Evolutionary conservation across 2,888 invertebrate genomes (phyloP).

Genomic region (Anorthoa munda): DNA sequence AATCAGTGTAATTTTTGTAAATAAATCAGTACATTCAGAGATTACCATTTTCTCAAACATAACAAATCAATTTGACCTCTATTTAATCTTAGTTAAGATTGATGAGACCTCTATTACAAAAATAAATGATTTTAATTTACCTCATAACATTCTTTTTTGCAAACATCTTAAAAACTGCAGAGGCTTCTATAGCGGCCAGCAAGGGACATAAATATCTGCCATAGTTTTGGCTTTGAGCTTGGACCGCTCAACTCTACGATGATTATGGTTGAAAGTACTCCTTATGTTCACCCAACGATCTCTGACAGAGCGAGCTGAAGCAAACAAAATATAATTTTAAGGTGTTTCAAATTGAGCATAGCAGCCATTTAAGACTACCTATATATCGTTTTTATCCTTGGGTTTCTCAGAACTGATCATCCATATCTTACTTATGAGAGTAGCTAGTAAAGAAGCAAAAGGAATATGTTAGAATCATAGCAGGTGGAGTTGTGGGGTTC

Average conservation of each 20-base stretch:
- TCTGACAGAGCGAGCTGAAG: slow-evolving; percentile 83
- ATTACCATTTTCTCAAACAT: not conserved
- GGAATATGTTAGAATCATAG: too few species aligned
- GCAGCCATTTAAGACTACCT: too few species aligned
- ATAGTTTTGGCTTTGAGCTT: slow-evolving; percentile 74
- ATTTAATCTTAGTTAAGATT: not conserved
- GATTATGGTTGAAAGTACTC: slow-evolving; percentile 86
- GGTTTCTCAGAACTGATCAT: too few species aligned
- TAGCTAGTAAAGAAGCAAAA: too few species aligned
- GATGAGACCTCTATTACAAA: too few species aligned
- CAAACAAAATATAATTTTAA: too few species aligned
- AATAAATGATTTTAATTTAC: slow-evolving; percentile 57
- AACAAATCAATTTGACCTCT: not conserved
- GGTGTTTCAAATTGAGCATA: too few species aligned
- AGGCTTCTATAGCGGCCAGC: slow-evolving; percentile 87
- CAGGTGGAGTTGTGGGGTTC: too few species aligned
- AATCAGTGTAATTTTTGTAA: too few species aligned
- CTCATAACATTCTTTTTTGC: slow-evolving; percentile 77
- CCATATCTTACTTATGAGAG: too few species aligned
- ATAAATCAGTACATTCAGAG: too few species aligned
- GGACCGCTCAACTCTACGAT: slow-evolving; percentile 81
- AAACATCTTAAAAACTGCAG: slow-evolving; percentile 81
- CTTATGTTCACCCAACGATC: slow-evolving; percentile 88
- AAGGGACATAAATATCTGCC: slow-evolving; percentile 82
- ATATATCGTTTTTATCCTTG: too few species aligned